Conservation (phyloP, 2,797 vertebrate genomes). For the Zalophus californianus region DNA sequence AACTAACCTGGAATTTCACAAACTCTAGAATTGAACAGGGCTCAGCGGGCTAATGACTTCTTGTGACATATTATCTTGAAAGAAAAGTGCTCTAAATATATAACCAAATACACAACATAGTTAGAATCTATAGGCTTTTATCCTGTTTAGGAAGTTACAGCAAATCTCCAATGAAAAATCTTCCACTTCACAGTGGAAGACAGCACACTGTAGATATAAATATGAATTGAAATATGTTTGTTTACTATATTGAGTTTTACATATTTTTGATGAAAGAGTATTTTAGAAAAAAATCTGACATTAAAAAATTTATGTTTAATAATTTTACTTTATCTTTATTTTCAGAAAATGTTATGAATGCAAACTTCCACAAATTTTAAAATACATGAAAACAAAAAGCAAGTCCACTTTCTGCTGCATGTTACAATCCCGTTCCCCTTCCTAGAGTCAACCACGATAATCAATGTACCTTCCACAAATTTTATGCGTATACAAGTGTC, state of each 20-base stretch:
- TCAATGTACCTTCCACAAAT: not conserved
- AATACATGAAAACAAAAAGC: not conserved
- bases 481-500: not conserved
- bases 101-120: not conserved
- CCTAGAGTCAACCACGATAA: not conserved
- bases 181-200: not conserved
- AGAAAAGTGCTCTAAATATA: not conserved
- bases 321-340: not conserved
- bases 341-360: not conserved
- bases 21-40: not conserved
- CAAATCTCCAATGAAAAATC: not conserved
- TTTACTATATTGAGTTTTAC: constrained; percentile 18
- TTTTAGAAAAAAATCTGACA: not conserved
- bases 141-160: not conserved
- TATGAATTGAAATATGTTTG: not conserved
- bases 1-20: not conserved
- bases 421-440: not conserved
- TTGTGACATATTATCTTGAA: not conserved
- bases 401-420: not conserved
- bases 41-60: not conserved
- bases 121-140: not conserved
- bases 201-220: not conserved
- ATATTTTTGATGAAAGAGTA: not conserved
- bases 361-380: not conserved
- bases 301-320: not conserved